These are phyloP conservation scores for Cisticola juncidis DNA, from an alignment of 2,113 vertebrate species.

Conservation along the genomic window DNA sequence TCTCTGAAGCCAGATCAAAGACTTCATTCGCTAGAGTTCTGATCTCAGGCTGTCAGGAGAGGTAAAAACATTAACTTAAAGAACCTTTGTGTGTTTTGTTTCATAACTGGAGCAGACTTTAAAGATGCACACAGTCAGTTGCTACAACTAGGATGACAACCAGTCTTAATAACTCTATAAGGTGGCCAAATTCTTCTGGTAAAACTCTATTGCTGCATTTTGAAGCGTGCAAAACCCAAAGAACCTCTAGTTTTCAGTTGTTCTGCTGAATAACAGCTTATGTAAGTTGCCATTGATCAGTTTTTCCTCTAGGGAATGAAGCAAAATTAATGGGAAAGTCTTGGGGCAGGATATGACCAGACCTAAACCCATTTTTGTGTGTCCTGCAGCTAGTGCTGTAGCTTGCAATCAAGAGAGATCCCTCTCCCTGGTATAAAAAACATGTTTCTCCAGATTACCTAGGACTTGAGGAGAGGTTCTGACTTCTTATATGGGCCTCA, in stretches of 20 bases:
- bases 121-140: neutral
- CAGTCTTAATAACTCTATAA: neutral
- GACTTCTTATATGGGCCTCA: neutral
- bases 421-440: neutral
- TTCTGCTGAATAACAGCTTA: neutral
- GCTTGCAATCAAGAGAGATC: neutral
- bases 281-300: neutral
- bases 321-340: neutral
- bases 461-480: neutral
- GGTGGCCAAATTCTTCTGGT: neutral
- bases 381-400: neutral
- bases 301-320: neutral
- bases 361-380: neutral
- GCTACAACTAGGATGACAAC: neutral
- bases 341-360: neutral
- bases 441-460: neutral
- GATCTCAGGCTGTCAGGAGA: constrained; percentile 1
- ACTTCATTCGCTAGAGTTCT: neutral
- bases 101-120: neutral
- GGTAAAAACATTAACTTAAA: constrained; percentile 30
- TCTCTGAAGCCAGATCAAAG: constrained; percentile 34
- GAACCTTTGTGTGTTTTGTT: neutral
- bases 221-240: neutral
- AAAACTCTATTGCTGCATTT: neutral
- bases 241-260: neutral